Conservation (phyloP, 2,797 vertebrate species). For the Loriculus beryllinus region DNA sequence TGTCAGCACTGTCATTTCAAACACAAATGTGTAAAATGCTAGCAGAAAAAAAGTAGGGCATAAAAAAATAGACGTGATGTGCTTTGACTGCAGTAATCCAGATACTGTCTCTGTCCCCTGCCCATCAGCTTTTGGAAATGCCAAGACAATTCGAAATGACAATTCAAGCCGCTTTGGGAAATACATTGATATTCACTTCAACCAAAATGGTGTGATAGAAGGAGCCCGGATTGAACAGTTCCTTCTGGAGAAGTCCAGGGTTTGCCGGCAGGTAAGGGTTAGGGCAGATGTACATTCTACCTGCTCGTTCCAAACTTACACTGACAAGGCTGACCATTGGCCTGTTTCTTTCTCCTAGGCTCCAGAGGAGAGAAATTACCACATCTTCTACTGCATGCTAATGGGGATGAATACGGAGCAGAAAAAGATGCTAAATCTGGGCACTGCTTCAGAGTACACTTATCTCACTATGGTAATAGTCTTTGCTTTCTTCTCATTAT, state of each 20-base stretch:
- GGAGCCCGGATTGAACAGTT: slow-evolving; percentile 93
- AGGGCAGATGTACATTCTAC: background rate
- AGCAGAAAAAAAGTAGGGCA: background rate
- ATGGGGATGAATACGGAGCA: slow-evolving; percentile 89
- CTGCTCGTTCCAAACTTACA: background rate
- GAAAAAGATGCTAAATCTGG: slow-evolving; percentile 88
- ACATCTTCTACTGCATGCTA: slow-evolving; percentile 96
- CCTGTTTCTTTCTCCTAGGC: slow-evolving; percentile 73
- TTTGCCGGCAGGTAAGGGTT: slow-evolving; percentile 89
- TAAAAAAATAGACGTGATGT: background rate
- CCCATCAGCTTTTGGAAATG: slow-evolving; percentile 91
- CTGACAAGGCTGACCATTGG: background rate
- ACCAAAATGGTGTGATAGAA: slow-evolving; percentile 83
- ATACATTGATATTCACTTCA: slow-evolving; percentile 92
- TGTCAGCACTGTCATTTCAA: background rate
- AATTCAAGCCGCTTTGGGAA: slow-evolving; percentile 99
- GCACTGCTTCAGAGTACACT: slow-evolving; percentile 85
- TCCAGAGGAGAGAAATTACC: slow-evolving; percentile 91
- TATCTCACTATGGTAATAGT: slow-evolving; percentile 87
- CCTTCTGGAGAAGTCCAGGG: slow-evolving; percentile 95
- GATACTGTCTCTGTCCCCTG: background rate
- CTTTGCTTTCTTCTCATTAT: background rate
- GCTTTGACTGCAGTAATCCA: background rate
- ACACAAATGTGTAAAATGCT: background rate
- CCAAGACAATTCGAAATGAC: slow-evolving; percentile 93